Conservation (phyloP, 30 jellyfish, hydroid and myxozoan genomes). For the Aurelia sp. region DNA sequence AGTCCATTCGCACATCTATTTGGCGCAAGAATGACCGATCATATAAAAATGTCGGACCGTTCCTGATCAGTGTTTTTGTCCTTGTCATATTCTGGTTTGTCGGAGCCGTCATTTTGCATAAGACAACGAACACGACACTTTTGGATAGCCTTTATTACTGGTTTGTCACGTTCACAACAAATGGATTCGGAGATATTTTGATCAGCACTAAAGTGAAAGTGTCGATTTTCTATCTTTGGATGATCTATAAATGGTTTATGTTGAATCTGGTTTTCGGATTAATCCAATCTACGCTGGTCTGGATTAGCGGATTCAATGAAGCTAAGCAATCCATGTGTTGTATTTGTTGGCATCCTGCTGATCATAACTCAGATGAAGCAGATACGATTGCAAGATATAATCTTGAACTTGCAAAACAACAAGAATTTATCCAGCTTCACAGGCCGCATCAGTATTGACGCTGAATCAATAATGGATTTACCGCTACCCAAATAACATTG, state of each 20-base stretch:
- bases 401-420: conserved; percentile 56
- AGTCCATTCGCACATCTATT: conserved; percentile 31
- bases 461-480: too few species aligned
- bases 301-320: conserved; percentile 70
- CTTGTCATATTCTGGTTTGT: conserved; percentile 59
- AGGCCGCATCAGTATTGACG: conserved; percentile 7
- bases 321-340: conserved; percentile 66
- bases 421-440: conserved; percentile 51
- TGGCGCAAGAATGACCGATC: conserved; percentile 55
- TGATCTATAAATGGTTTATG: conserved; percentile 67
- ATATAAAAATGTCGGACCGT: conserved; percentile 54
- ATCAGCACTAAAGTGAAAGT: conserved; percentile 8
- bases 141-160: conserved; percentile 68
- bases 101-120: conserved; percentile 42
- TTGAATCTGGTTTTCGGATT: conserved; percentile 68
- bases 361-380: conserved; percentile 41
- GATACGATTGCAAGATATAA: conserved; percentile 62
- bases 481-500: too few species aligned
- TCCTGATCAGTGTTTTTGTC: conserved; percentile 36
- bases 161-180: conserved; percentile 72
- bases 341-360: conserved; percentile 65
- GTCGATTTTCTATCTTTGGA: conserved; percentile 29
- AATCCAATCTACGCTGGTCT: conserved; percentile 56
- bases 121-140: conserved; percentile 50
- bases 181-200: conserved; percentile 71